Evolutionary conservation across 2,797 vertebrate genomes (phyloP).

Genomic region (Ataeniobius toweri): DNA sequence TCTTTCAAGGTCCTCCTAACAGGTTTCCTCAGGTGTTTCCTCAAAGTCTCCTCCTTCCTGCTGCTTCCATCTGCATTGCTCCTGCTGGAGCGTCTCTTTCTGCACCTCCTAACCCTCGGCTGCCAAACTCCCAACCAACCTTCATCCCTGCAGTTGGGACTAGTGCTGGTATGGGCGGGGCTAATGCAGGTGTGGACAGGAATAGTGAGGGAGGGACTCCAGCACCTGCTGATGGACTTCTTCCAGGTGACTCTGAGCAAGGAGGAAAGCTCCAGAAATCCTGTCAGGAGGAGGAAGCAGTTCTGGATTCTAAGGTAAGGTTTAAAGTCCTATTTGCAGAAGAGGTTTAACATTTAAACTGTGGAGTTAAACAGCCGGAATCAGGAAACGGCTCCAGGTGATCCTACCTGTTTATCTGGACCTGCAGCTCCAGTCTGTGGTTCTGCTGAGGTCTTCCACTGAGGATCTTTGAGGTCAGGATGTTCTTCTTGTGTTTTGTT

Average conservation of each 20-base stretch:
- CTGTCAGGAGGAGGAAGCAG: not conserved
- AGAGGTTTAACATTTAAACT: too few species aligned
- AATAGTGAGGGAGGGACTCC: too few species aligned
- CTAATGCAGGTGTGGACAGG: not conserved
- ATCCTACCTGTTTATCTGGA: not conserved
- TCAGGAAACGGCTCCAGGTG: too few species aligned
- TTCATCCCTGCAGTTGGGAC: too few species aligned
- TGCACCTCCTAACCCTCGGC: not conserved
- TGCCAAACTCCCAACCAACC: not conserved
- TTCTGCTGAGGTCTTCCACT: too few species aligned
- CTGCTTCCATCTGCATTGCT: not conserved
- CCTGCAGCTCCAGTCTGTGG: not conserved
- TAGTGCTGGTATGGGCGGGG: not conserved
- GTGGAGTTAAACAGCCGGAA: too few species aligned
- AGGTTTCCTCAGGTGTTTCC: conserved; percentile 4
- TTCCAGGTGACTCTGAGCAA: not conserved
- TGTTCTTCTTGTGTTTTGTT: not conserved
- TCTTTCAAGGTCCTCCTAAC: not conserved
- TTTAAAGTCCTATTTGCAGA: not conserved
- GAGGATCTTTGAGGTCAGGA: too few species aligned
- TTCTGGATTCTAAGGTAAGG: not conserved
- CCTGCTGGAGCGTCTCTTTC: not conserved
- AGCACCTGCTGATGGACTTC: too few species aligned
- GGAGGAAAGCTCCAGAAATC: not conserved
- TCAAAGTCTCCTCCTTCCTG: not conserved